These are phyloP conservation scores for Echinops telfairi DNA, from an alignment of 2,113 vertebrate genomes.

Conservation along the genomic window DNA sequence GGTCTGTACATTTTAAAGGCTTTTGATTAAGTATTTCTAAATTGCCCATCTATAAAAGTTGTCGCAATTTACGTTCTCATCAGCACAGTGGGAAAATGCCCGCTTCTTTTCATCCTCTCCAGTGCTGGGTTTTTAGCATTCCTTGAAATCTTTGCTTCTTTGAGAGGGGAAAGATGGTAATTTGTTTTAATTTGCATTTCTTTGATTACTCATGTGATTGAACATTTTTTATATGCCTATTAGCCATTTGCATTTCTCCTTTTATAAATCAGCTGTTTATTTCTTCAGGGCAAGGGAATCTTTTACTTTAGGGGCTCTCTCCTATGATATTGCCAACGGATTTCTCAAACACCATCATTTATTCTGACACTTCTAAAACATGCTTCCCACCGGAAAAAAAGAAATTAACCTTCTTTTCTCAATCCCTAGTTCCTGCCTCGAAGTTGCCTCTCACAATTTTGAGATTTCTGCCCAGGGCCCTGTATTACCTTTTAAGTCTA, in stretches of 20 bases:
- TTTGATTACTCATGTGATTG: conserved; percentile 76
- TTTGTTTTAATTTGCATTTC: conserved; percentile 73
- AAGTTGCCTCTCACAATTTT: neutral
- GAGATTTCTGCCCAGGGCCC: neutral
- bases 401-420: neutral
- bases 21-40: conserved; percentile 73
- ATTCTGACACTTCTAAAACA: conserved; percentile 13
- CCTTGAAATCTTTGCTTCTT: conserved; percentile 68
- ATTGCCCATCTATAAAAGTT: conserved; percentile 59
- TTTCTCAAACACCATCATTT: neutral
- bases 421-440: neutral
- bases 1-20: conserved; percentile 69
- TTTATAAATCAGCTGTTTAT: conserved; percentile 65
- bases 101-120: neutral
- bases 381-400: neutral
- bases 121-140: conserved; percentile 52
- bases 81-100: neutral
- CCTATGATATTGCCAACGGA: neutral
- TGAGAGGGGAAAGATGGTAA: conserved; percentile 54
- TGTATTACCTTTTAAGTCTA: neutral
- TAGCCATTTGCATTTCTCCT: conserved; percentile 64
- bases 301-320: conserved; percentile 50
- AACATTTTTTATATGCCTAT: conserved; percentile 60
- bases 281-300: conserved; percentile 27
- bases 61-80: conserved; percentile 48